Conservation (phyloP, 2,113 vertebrate species). For the Pipra filicauda region DNA sequence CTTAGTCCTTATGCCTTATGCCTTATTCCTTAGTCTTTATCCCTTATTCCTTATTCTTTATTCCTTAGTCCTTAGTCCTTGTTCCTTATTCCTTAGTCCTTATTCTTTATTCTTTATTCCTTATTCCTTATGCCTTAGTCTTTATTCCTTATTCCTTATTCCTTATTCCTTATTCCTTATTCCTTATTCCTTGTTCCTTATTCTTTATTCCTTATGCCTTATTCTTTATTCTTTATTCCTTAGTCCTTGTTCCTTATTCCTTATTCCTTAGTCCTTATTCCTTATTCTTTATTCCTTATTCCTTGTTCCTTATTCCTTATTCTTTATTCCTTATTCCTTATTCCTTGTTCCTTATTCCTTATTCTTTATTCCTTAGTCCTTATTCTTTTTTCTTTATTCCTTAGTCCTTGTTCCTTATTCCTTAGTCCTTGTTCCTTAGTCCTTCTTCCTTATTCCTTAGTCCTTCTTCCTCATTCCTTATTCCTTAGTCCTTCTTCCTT, state of each 20-base stretch:
- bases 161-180: not conserved
- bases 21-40: not conserved
- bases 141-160: not conserved
- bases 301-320: not conserved
- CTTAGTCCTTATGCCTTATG: not conserved
- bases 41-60: not conserved
- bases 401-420: not conserved
- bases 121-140: not conserved
- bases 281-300: not conserved
- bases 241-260: not conserved
- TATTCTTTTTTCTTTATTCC: too few species aligned
- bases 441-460: not conserved
- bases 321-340: not conserved
- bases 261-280: not conserved
- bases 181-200: not conserved
- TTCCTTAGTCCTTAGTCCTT: not conserved
- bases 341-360: not conserved
- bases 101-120: not conserved
- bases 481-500: not conserved
- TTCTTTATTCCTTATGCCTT: not conserved
- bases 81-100: not conserved
- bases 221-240: not conserved
- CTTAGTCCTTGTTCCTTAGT: not conserved
- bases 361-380: not conserved
- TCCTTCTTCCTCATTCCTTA: not conserved